Evolutionary conservation across 1,140 invertebrate genomes (phyloP).

Genomic region (Aphelenchoides avenae): DNA sequence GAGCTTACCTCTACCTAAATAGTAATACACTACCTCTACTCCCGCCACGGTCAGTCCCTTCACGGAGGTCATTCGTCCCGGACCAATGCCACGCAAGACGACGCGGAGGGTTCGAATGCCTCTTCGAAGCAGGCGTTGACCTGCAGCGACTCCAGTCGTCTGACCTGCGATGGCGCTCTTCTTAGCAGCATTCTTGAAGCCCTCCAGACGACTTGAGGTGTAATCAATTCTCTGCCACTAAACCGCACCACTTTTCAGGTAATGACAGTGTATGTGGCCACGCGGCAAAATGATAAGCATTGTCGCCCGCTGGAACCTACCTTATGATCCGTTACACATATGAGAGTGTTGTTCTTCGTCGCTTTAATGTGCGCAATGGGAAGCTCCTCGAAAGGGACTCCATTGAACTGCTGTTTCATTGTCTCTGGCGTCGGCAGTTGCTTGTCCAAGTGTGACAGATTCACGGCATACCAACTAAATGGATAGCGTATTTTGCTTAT

Average conservation of each 20-base stretch:
- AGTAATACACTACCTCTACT: slow-evolving; percentile 72
- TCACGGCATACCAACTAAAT: too few species aligned
- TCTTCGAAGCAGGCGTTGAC: slow-evolving; percentile 59
- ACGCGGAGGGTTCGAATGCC: slow-evolving; percentile 63
- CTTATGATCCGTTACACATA: slow-evolving; percentile 44
- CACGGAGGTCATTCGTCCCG: slow-evolving; percentile 68
- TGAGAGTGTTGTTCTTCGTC: slow-evolving; percentile 54
- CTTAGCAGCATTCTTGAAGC: slow-evolving; percentile 88
- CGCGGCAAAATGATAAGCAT: background rate
- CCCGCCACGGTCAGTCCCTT: slow-evolving; percentile 86
- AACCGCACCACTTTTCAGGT: slow-evolving; percentile 13
- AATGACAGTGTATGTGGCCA: background rate
- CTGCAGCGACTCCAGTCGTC: slow-evolving; percentile 76
- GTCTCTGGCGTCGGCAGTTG: slow-evolving; percentile 46
- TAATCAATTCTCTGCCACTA: slow-evolving; percentile 50
- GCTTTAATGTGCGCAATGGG: slow-evolving; percentile 56
- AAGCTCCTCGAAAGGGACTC: slow-evolving; percentile 45
- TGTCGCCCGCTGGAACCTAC: slow-evolving; percentile 16
- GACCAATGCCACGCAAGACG: slow-evolving; percentile 56
- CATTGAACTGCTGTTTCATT: slow-evolving; percentile 44
- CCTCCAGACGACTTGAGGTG: slow-evolving; percentile 79
- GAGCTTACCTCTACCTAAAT: background rate
- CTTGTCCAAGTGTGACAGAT: slow-evolving; percentile 41
- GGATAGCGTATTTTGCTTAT: too few species aligned
- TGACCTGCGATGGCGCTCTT: slow-evolving; percentile 93